Base-by-base conservation (phyloP, 2,797 vertebrate genomes). In the Pseudomugil gertrudae region DNA sequence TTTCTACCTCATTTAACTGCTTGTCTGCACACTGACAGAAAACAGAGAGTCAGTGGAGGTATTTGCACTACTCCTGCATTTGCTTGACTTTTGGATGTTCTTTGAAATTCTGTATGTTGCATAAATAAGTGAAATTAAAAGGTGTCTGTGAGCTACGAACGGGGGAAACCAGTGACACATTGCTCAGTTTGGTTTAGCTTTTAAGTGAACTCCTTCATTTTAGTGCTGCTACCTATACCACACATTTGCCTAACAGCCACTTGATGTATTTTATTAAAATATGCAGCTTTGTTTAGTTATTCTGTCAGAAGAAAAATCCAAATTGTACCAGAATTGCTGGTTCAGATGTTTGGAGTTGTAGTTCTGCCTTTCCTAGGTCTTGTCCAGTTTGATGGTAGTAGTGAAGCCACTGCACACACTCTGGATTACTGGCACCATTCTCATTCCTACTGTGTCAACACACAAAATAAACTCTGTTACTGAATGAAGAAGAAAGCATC, bases 401-500 rank as follows among this genome's bases (percentile, higher is more conserved):
- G 43, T 56, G 66, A 72, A 83, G 70, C 76, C 80, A 72, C 64
- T 13, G n/a, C 72, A 80, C 87, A 82, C 75, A 59, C 64, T 57
- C 64, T 55, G 60, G 63, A 63, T 72, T 36, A 21, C 67, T 81
- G 79, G 60, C 74, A 72, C 63, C 33, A 66, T 69, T 65, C 74
- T 51, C 70, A 69, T 72, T 75, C 66, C 66, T 35, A 73, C 63
- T 48, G 23, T 66, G 66, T 78, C 65, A 67, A 27, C 64, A 72
- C 43, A 48, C 67, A 27, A 52, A 52, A 27, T 38, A 57, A 60
- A 48, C 36, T 54, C 15, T 10, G 32, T 52, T 35, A 45, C 58
- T n/a, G 72, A 76, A 83, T 33, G 61, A 81, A 80, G 69, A 84
- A 76, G 71, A 79, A 80, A 62, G 73, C 80, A 88, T 89, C 83